phyloP scores from a whole-genome alignment of 2,797 vertebrate species.

The Esox lucius region DNA sequence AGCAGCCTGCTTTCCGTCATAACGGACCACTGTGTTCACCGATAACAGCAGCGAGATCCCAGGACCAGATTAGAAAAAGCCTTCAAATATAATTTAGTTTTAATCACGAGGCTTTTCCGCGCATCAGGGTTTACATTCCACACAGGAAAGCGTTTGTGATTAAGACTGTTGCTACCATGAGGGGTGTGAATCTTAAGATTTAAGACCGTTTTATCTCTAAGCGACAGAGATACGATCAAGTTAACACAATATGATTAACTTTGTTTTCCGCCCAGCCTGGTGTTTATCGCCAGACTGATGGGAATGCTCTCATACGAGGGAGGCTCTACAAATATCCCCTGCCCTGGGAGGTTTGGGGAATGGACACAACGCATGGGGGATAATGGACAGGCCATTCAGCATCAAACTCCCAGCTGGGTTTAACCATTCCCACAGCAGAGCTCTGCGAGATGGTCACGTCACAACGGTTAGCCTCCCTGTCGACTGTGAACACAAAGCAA shows the following conservation, averaged over 20 bases:
- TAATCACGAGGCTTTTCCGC: not conserved
- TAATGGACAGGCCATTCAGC: conserved; percentile 24
- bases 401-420: conserved; percentile 13
- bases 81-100: not conserved
- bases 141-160: not conserved
- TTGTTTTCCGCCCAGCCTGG: not conserved
- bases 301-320: conserved; percentile 25
- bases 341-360: conserved; percentile 58
- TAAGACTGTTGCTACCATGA: not conserved
- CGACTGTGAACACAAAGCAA: not conserved
- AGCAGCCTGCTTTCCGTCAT: conserved; percentile 39
- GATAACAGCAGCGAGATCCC: conserved; percentile 52
- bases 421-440: conserved; percentile 4
- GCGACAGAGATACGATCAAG: not conserved
- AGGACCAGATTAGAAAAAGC: conserved; percentile 22
- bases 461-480: not conserved
- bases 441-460: conserved; percentile 6
- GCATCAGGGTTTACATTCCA: not conserved
- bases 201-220: not conserved
- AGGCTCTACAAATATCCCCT: conserved; percentile 60
- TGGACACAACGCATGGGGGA: conserved; percentile 46
- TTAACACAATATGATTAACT: conserved; percentile 14
- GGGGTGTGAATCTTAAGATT: not conserved
- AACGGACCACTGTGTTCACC: conserved; percentile 41
- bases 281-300: not conserved